Percentiles rank a stretch among this genome's conserved stretches.
Conservation (phyloP, 1,140 invertebrate species). For the roundworm (Caenorhabditis elegans) region DNA sequence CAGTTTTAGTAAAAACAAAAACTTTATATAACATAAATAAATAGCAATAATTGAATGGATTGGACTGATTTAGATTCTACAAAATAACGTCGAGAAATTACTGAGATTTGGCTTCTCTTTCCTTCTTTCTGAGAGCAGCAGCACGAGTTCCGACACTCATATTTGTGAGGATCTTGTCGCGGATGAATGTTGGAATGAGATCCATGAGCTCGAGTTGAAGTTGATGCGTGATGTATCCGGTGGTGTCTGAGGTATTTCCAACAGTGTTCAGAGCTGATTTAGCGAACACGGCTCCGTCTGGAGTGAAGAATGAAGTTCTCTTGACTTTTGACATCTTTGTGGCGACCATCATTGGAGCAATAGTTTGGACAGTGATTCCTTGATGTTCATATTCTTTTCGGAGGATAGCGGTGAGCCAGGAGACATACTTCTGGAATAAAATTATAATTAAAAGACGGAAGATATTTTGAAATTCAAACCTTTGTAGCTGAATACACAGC, state of each 20-base stretch:
- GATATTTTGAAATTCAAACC: conserved; percentile 41
- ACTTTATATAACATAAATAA: no score
- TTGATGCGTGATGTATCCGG: conserved; percentile 62
- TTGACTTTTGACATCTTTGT: conserved; percentile 64
- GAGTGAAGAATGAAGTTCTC: conserved; percentile 55
- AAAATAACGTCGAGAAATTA: conserved; percentile 14
- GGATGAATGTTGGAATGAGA: conserved; percentile 50
- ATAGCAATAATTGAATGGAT: no score
- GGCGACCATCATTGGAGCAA: conserved; percentile 63
- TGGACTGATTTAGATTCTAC: no score
- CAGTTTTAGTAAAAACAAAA: no score
- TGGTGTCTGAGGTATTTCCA: conserved; percentile 57
- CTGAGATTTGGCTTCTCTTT: conserved; percentile 50
- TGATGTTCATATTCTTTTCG: conserved; percentile 56
- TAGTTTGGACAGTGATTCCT: conserved; percentile 56
- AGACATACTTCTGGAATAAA: conserved; percentile 56
- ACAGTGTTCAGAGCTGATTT: conserved; percentile 56
- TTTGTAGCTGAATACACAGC: conserved; percentile 61
- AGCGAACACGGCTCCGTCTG: conserved; percentile 52
- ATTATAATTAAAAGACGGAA: neutral
- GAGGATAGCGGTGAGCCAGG: conserved; percentile 51
- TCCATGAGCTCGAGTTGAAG: conserved; percentile 56
- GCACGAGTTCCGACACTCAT: conserved; percentile 56
- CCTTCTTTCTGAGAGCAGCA: conserved; percentile 61
- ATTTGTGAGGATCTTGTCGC: conserved; percentile 54